These are phyloP conservation scores for Vanacampus margaritifer DNA, from an alignment of 2,113 vertebrate species.

Conservation along the genomic window DNA sequence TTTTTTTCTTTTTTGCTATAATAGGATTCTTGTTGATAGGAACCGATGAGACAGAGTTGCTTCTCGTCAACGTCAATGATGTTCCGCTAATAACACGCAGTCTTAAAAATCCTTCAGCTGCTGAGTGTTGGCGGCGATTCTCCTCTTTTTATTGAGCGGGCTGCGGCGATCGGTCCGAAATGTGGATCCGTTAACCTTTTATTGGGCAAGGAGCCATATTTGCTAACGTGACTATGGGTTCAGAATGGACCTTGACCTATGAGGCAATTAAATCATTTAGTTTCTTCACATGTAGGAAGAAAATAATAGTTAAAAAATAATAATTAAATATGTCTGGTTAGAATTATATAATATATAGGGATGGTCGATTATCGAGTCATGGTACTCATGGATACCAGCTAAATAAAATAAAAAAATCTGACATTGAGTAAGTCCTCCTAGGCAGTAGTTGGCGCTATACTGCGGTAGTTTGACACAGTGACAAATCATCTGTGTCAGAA, in stretches of 20 bases:
- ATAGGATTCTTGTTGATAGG: slow-evolving; percentile 22
- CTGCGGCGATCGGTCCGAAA: slow-evolving; percentile 8
- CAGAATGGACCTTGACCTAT: background rate
- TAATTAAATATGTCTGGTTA: background rate
- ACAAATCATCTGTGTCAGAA: too few relatives aligned
- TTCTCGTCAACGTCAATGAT: slow-evolving; percentile 7
- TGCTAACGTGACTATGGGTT: background rate
- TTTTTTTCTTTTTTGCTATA: slow-evolving; percentile 3
- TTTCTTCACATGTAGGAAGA: background rate
- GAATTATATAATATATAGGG: too few relatives aligned
- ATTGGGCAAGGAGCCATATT: background rate
- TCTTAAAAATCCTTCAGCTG: slow-evolving; percentile 40
- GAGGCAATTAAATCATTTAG: background rate
- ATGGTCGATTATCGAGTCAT: too few relatives aligned
- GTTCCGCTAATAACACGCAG: slow-evolving; percentile 32
- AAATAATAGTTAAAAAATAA: background rate
- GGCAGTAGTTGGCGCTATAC: too few relatives aligned
- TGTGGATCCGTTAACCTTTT: background rate
- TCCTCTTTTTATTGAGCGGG: background rate
- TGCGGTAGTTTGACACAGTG: too few relatives aligned
- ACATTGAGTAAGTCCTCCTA: too few relatives aligned
- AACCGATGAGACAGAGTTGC: slow-evolving; percentile 17
- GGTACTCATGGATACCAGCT: too few relatives aligned
- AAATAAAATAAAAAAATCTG: too few relatives aligned
- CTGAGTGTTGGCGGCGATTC: background rate